Evolutionary conservation across 1,140 invertebrate species (phyloP).

Genomic region (Capitella teleta): DNA sequence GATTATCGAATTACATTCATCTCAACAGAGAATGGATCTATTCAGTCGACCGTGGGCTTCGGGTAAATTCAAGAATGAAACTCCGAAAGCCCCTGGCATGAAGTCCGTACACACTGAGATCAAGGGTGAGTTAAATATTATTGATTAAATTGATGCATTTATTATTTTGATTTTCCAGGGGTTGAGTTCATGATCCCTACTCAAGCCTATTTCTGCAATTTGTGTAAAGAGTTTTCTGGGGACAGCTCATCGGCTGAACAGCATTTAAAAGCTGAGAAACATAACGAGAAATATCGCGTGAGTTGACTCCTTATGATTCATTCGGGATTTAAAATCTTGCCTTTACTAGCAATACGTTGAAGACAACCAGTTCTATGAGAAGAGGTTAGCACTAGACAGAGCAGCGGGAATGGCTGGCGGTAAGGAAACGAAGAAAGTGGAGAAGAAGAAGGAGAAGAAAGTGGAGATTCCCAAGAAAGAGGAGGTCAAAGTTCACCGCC

Average conservation of each 20-base stretch:
- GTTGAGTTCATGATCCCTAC: constrained; percentile 30
- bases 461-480: background rate
- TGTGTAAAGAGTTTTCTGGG: constrained; percentile 28
- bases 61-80: no score
- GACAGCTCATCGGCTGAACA: constrained; percentile 24
- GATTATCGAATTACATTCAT: no score
- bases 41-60: no score
- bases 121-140: no score
- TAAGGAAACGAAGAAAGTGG: background rate
- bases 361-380: constrained; percentile 30
- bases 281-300: constrained; percentile 29
- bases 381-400: constrained; percentile 23
- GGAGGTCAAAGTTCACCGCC: no score
- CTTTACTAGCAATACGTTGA: constrained; percentile 26
- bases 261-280: constrained; percentile 27
- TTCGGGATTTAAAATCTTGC: no score
- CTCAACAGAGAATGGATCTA: no score
- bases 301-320: no score
- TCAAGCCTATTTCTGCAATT: constrained; percentile 24
- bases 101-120: no score
- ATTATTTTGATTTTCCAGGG: constrained; percentile 3
- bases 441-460: background rate
- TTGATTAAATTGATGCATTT: no score
- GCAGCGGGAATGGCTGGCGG: constrained; percentile 15
- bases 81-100: no score